phyloP scores from a whole-genome alignment of 2,113 vertebrate genomes.

The Polypterus bichir region DNA sequence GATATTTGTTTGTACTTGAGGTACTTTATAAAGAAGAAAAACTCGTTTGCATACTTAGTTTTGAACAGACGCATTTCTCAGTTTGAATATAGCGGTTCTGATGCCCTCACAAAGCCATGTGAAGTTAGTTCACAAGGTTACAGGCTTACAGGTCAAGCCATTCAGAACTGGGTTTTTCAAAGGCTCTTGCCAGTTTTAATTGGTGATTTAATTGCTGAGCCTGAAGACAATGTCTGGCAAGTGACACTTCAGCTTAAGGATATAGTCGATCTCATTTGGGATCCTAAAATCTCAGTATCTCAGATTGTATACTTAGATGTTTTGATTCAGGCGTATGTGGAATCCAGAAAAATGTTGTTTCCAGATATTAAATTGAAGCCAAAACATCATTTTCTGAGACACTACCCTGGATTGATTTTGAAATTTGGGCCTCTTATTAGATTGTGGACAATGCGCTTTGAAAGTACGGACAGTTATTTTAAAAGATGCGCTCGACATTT shows the following conservation, averaged over 20 bases:
- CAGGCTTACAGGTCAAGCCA: slow-evolving; percentile 21
- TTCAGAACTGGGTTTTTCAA: slow-evolving; percentile 29
- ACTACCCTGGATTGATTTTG: slow-evolving; percentile 19
- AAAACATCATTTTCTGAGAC: slow-evolving; percentile 19
- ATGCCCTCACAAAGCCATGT: slow-evolving; percentile 24
- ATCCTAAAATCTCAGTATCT: slow-evolving; percentile 17
- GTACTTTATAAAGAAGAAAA: slow-evolving; percentile 19
- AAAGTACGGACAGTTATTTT: slow-evolving; percentile 21
- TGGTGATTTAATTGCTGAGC: slow-evolving; percentile 22
- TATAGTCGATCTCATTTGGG: slow-evolving; percentile 21
- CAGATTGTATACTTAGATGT: slow-evolving; percentile 24
- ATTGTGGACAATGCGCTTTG: slow-evolving; percentile 20
- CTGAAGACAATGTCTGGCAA: slow-evolving; percentile 19
- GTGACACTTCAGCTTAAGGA: slow-evolving; percentile 22
- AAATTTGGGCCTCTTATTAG: slow-evolving; percentile 23
- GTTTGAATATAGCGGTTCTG: slow-evolving; percentile 25
- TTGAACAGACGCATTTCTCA: slow-evolving; percentile 20
- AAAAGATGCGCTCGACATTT: slow-evolving; percentile 17
- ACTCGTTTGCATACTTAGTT: slow-evolving; percentile 16
- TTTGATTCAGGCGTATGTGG: slow-evolving; percentile 26
- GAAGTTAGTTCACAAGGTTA: slow-evolving; percentile 15
- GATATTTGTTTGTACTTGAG: slow-evolving; percentile 21
- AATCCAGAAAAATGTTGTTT: slow-evolving; percentile 19
- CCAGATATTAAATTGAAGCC: slow-evolving; percentile 13
- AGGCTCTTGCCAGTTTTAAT: slow-evolving; percentile 22